These are phyloP conservation scores for Microcebus griseorufus DNA, from an alignment of 2,113 vertebrate species.

Conservation along the genomic window DNA sequence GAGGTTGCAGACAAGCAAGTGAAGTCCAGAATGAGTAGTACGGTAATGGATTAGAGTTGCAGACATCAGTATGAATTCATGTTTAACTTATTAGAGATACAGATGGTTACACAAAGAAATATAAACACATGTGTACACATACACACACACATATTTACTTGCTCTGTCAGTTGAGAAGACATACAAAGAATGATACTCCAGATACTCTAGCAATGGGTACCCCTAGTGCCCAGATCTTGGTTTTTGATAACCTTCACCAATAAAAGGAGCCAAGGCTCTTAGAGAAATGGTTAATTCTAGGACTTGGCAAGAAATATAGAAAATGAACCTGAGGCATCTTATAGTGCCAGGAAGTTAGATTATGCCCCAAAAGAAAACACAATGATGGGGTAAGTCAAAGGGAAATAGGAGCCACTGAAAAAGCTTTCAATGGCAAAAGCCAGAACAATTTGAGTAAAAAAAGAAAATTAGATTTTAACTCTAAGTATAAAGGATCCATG, in stretches of 20 bases:
- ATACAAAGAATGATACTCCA: not conserved
- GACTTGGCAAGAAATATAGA: not conserved
- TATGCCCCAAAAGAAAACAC: not conserved
- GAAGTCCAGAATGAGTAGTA: not conserved
- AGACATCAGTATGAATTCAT: not conserved
- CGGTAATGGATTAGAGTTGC: not conserved
- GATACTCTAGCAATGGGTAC: not conserved
- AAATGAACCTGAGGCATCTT: not conserved
- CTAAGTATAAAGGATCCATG: not conserved
- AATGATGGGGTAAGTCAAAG: not conserved
- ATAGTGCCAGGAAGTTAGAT: not conserved
- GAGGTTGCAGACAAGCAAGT: not conserved
- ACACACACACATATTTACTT: not conserved
- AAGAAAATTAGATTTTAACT: not conserved
- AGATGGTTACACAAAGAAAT: not conserved
- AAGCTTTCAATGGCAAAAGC: not conserved
- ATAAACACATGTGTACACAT: not conserved
- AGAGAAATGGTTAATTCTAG: not conserved
- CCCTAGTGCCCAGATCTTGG: not conserved
- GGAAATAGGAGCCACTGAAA: not conserved
- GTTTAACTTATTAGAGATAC: not conserved
- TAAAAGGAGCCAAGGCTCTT: not conserved
- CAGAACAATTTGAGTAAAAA: not conserved
- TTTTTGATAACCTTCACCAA: not conserved
- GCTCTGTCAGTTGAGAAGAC: not conserved